Base-by-base conservation (phyloP, 1,140 invertebrate species). In the Steinernema feltiae region DNA sequence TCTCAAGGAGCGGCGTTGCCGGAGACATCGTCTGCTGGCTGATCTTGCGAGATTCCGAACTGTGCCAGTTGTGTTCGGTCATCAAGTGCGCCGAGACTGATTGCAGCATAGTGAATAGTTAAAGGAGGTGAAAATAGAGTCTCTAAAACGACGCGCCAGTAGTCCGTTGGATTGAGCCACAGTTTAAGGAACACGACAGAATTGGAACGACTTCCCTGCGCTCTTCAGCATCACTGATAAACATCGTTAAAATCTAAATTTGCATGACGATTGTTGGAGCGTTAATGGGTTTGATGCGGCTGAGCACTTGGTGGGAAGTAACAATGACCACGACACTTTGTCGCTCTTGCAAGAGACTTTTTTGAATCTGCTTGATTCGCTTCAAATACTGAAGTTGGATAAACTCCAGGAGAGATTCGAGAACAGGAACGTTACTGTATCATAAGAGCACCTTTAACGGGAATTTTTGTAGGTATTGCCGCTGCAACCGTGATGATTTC, bases 1-100 rank as follows among this genome's bases (percentile, higher is more conserved):
- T 27, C 7, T 63, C 53, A 63, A 3, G 3, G 24, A 17, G 12
- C 12, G 18, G 18, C 35, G 35, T 18, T 41, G 7, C 53, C 12
- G 15, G 12, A 7, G 24, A 7, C 53, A 63, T 27, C 15, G 53
- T 63, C 73, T 72, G 73, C 32, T 48, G 76, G 69, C 30, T 46
- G 74, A 77, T 77, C 70, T 32, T 76, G 69, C 24, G 21, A 2
- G 18, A 24, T n/a, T 30, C 70, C 48, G 35, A 18, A 41, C 35
- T 41, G 18, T 77, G 29, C 35, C 46, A 17, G 77, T 76, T 17
- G 69, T 70, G 77, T 24, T 78, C 77, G n/a, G 76, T 76, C 72
- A 74, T 75, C 12, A 79, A 35, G 53, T 79, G 78, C 18, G 76
- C 78, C 30, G 72, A 77, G 30, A 79, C 76, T 18, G 78, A 79